These are phyloP conservation scores for Strongylocentrotus purpuratus DNA, from an alignment of 35 echinoderm and acorn worm genomes.

Conservation along the genomic window DNA sequence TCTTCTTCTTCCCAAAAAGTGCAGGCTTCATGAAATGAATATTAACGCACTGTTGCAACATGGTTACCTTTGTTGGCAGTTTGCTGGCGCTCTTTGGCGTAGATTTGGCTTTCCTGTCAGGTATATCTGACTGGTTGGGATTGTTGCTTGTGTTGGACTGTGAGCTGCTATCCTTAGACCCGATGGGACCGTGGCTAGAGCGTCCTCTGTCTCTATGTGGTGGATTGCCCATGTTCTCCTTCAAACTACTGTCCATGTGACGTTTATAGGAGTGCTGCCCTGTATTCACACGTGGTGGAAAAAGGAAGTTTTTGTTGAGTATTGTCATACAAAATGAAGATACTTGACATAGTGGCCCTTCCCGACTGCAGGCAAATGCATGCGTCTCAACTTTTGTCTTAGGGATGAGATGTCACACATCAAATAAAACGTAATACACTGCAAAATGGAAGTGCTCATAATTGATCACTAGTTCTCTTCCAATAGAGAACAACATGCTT, in stretches of 20 bases:
- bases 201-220: constrained; percentile 49
- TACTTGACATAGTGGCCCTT: not conserved
- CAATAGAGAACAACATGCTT: too few relatives aligned
- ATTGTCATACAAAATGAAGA: not conserved
- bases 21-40: not conserved
- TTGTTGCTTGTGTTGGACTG: constrained; percentile 14
- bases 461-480: not conserved
- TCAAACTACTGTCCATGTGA: constrained; percentile 68
- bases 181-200: constrained; percentile 57
- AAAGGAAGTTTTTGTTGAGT: not conserved
- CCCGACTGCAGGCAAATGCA: not conserved
- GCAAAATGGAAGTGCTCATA: not conserved
- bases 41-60: too few relatives aligned
- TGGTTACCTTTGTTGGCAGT: constrained; percentile 26
- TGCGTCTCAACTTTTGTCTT: not conserved
- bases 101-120: constrained; percentile 60
- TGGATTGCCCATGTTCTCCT: constrained; percentile 70
- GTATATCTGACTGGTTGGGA: constrained; percentile 59
- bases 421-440: not conserved
- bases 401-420: not conserved
- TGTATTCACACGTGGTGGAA: constrained; percentile 22
- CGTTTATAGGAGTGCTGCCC: constrained; percentile 76
- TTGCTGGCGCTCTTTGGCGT: constrained; percentile 57
- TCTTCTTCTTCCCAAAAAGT: too few relatives aligned
- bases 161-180: constrained; percentile 24